Evolutionary conservation across 2,888 invertebrate species (phyloP).

Genomic region (Crepidodera aurea): DNA sequence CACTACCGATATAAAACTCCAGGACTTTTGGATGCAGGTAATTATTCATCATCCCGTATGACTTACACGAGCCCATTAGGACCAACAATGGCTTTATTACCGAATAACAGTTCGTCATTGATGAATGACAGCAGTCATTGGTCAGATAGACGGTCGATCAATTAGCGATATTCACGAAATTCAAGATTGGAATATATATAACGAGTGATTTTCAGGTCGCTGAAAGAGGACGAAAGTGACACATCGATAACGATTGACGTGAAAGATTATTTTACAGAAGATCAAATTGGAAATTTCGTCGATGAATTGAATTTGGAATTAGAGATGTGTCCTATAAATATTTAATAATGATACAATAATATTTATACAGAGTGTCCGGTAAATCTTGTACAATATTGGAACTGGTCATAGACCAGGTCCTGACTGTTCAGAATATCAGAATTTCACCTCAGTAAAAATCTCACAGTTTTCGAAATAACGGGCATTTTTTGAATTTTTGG

Average conservation of each 20-base stretch:
- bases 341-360: too few species aligned
- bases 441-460: too few species aligned
- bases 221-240: constrained; percentile 6
- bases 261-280: too few species aligned
- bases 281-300: too few species aligned
- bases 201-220: neutral
- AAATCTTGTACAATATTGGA: too few species aligned
- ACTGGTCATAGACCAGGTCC: too few species aligned
- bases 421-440: too few species aligned
- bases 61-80: constrained; percentile 24
- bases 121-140: constrained; percentile 28
- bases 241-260: neutral
- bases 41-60: constrained; percentile 26
- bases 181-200: neutral
- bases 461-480: too few species aligned
- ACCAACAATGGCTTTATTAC: constrained; percentile 25
- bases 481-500: too few species aligned
- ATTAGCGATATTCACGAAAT: constrained; percentile 21
- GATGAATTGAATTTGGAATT: too few species aligned
- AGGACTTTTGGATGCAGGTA: constrained; percentile 13
- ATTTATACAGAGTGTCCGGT: too few species aligned
- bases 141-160: constrained; percentile 22
- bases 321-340: too few species aligned
- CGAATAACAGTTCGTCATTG: constrained; percentile 23
- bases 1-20: neutral